Percentiles rank a stretch among this genome's conserved stretches.
phyloP scores from a whole-genome alignment of 2,113 vertebrate species.

The Nettapus auritus region DNA sequence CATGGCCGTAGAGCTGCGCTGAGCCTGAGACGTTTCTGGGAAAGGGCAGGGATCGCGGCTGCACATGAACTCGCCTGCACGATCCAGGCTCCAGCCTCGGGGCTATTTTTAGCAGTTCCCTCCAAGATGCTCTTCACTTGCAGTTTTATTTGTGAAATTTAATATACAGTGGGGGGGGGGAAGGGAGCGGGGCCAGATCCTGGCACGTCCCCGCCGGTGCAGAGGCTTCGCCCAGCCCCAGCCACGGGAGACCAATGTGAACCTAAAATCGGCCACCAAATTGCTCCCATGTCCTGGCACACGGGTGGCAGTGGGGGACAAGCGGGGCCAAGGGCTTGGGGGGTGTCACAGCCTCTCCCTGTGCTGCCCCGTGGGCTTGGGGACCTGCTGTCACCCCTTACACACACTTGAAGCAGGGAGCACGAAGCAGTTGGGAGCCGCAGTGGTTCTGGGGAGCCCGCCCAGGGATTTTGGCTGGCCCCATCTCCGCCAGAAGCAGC shows the following conservation, averaged over 20 bases:
- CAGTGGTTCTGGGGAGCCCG: background rate
- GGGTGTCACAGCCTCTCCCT: background rate
- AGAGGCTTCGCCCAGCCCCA: background rate
- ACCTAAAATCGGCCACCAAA: background rate
- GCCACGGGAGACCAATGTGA: background rate
- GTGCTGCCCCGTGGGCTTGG: rapidly evolving
- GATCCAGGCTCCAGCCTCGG: conserved; percentile 20
- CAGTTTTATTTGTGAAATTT: conserved; percentile 56
- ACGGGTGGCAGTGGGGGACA: background rate
- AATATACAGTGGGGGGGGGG: background rate
- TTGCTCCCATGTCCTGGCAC: background rate
- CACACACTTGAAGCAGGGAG: rapidly evolving
- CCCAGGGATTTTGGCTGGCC: background rate
- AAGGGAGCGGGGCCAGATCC: background rate
- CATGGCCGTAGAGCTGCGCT: rapidly evolving
- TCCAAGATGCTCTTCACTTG: conserved; percentile 42
- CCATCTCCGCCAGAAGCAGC: background rate
- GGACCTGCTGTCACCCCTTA: background rate
- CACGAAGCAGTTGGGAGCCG: background rate
- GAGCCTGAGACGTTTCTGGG: background rate
- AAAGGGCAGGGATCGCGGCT: background rate
- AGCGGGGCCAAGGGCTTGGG: background rate
- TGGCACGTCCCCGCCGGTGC: background rate
- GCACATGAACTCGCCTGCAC: background rate
- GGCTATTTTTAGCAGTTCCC: conserved; percentile 56